These are phyloP conservation scores for Lepidocyrtinus sp. DNA, from an alignment of 2,888 invertebrate species.

Conservation along the genomic window DNA sequence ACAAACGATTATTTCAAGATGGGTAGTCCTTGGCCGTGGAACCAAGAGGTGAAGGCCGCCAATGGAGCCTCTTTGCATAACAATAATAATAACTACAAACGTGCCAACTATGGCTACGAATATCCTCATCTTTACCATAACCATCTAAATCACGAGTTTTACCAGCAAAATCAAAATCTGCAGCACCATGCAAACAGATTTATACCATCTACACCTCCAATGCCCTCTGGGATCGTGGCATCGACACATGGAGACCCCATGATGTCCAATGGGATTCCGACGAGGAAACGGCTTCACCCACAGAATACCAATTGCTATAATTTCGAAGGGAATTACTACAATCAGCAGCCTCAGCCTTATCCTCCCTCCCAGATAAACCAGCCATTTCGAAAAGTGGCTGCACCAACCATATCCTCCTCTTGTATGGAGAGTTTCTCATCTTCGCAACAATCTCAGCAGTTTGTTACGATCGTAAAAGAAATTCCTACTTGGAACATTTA, in stretches of 20 bases:
- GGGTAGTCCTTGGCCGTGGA: constrained; percentile 57
- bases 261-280: not conserved
- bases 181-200: constrained; percentile 6
- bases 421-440: not conserved
- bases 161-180: constrained; percentile 22
- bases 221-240: constrained; percentile 2
- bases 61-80: constrained; percentile 33
- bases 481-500: constrained; percentile 62
- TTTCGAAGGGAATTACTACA: constrained; percentile 23
- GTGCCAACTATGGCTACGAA: constrained; percentile 25
- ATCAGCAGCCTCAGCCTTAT: not conserved
- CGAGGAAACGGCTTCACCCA: not conserved
- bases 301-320: not conserved
- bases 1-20: constrained; percentile 30
- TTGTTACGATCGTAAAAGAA: constrained; percentile 41
- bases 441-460: constrained; percentile 43
- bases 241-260: not conserved
- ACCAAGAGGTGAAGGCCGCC: constrained; percentile 38
- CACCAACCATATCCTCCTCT: not conserved
- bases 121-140: constrained; percentile 21
- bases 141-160: constrained; percentile 38
- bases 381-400: too few relatives aligned
- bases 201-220: constrained; percentile 1
- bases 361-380: too few relatives aligned
- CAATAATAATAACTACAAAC: constrained; percentile 38